phyloP scores from a whole-genome alignment of 2,113 vertebrate genomes.

The Muscicapa adusta region DNA sequence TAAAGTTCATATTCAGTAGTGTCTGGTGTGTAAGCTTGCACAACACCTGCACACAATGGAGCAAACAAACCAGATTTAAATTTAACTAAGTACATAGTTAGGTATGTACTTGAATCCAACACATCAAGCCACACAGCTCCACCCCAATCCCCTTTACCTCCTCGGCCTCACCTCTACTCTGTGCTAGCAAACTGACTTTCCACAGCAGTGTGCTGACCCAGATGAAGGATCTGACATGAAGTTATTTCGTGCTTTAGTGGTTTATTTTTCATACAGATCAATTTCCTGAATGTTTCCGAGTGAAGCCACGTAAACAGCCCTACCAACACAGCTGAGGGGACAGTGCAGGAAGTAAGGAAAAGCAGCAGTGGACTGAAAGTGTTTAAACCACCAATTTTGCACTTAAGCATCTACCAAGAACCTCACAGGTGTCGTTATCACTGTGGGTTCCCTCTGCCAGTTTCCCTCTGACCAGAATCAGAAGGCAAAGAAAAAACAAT shows the following conservation, averaged over 20 bases:
- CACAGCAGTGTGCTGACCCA: not conserved
- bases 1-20: not conserved
- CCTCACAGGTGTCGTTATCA: not conserved
- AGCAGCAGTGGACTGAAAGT: not conserved
- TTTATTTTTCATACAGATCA: conserved; percentile 1
- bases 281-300: not conserved
- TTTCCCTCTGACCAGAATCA: not conserved
- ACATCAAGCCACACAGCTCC: not conserved
- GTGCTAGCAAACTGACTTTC: not conserved
- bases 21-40: not conserved
- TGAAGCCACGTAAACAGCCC: not conserved
- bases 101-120: not conserved
- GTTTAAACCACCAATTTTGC: not conserved
- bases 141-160: not conserved
- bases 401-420: not conserved
- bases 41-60: not conserved
- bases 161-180: not conserved
- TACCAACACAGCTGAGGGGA: not conserved
- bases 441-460: not conserved
- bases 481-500: not conserved
- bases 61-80: not conserved
- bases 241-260: not conserved
- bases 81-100: not conserved
- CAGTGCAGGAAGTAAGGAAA: not conserved
- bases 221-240: not conserved